Base-by-base conservation (phyloP, 2,888 invertebrate genomes). In the Hipparchia semele region DNA sequence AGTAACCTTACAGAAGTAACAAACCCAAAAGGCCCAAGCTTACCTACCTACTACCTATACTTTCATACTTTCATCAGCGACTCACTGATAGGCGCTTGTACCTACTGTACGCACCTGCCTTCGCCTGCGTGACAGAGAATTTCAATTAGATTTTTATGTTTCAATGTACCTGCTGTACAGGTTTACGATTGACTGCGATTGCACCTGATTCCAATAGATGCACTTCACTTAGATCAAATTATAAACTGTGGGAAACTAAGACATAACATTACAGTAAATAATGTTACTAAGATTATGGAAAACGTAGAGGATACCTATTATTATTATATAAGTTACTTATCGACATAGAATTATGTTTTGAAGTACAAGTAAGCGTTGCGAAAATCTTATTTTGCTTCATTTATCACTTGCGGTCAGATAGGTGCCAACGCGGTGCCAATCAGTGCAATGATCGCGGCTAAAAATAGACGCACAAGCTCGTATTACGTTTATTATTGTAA, bases 381-480 rank as follows among this genome's bases (percentile, higher is more conserved):
- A 82, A 73, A 84, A 83, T 82, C 79, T 84, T 82, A 84, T 83
- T 86, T 88, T 87, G 82, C 83, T 83, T 87, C 86, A 88, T 87
- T 88, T 88, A 88, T 87, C 82, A 82, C 79, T 12, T 53, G 53
- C 53, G 53, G 53, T 53, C 12, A 54, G 12, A 51, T 65, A 65
- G 59, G 59, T 60, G 12, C 84, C 81, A 86, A 84, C 82, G 53
- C 53, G 59, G 59, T 60, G 12, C 84, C 81, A 86, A 84, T 82
- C 80, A 84, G 84, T 85, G 85, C 87, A 86, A 87, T 86, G 86
- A 86, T 87, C 83, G 81, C 77, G 74, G 82, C 88, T 90, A 89
- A 89, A 89, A 89, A 90, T 90, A 90, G 87, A 85, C 75, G 76
- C 81, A 80, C 82, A 78, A 82, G 72, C 73, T 76, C 73, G 76